Percentiles rank a stretch among this genome's conserved stretches.
Conservation (phyloP, 1,140 invertebrate genomes). For the Heliconius hewitsoni region DNA sequence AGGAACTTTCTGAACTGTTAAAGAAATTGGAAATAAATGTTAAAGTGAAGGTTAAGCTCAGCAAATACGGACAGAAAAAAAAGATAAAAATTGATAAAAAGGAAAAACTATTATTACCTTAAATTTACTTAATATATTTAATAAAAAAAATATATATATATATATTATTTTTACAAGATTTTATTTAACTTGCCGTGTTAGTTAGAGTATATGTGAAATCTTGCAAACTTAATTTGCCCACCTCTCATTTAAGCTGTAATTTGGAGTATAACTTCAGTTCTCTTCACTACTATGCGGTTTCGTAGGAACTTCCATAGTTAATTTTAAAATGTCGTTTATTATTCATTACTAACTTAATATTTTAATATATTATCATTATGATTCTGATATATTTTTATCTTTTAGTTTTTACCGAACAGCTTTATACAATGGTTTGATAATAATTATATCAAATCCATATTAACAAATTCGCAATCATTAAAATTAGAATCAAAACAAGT, state of each 20-base stretch:
- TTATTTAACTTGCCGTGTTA: too few species aligned
- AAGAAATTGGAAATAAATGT: slow-evolving; percentile 66
- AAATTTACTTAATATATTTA: not conserved
- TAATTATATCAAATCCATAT: not conserved
- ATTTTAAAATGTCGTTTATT: not conserved
- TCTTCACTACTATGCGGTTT: too few species aligned
- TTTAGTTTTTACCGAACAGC: not conserved
- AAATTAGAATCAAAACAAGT: not conserved
- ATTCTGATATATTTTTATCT: not conserved
- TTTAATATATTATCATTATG: not conserved
- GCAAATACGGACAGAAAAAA: slow-evolving; percentile 51
- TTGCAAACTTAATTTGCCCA: too few species aligned
- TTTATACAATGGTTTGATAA: not conserved
- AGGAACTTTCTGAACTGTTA: slow-evolving; percentile 53
- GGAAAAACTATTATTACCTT: not conserved
- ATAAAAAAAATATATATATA: not conserved
- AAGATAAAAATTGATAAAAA: slow-evolving; percentile 13
- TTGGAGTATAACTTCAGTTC: too few species aligned
- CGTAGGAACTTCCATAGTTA: too few species aligned
- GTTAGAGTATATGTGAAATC: too few species aligned
- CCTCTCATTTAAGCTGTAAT: too few species aligned
- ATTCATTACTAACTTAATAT: not conserved
- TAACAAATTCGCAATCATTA: not conserved
- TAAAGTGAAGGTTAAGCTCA: slow-evolving; percentile 62
- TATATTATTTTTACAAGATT: too few species aligned